These are phyloP conservation scores for Hemiprocne comata DNA, from an alignment of 2,113 vertebrate genomes.

Conservation along the genomic window DNA sequence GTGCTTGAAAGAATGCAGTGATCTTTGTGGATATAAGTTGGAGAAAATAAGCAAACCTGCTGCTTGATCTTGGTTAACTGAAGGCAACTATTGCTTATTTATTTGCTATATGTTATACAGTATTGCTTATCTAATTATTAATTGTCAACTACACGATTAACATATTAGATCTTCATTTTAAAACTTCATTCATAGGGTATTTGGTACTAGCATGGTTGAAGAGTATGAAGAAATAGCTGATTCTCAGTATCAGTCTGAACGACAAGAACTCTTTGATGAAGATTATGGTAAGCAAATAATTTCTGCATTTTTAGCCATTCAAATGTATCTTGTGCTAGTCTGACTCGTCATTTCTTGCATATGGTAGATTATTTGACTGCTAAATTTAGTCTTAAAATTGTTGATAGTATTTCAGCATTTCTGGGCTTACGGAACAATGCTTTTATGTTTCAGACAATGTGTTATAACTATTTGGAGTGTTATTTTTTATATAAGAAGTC, in stretches of 20 bases:
- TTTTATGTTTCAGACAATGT: neutral
- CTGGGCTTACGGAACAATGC: neutral
- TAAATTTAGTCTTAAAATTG: neutral
- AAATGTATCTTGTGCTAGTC: neutral
- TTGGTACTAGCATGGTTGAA: slow-evolving; percentile 99
- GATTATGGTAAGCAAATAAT: slow-evolving; percentile 87
- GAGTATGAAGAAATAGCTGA: slow-evolving; percentile 98
- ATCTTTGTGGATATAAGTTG: neutral
- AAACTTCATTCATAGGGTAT: slow-evolving; percentile 81
- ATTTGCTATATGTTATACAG: neutral
- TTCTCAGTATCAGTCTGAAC: slow-evolving; percentile 93
- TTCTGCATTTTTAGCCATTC: neutral
- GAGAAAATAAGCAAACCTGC: neutral
- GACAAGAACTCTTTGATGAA: slow-evolving; percentile 92
- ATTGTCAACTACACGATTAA: neutral
- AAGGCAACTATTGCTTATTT: neutral
- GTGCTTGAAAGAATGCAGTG: neutral
- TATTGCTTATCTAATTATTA: neutral
- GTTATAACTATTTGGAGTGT: neutral
- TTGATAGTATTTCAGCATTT: neutral
- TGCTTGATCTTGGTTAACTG: neutral
- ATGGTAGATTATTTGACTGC: neutral
- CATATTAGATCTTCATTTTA: neutral
- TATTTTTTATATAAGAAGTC: neutral
- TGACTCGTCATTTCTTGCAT: neutral